Evolutionary conservation across 1,140 invertebrate genomes (phyloP), one percentile per base, ranked within the genome.

Genomic region (Polypedilum vanderplanki): DNA sequence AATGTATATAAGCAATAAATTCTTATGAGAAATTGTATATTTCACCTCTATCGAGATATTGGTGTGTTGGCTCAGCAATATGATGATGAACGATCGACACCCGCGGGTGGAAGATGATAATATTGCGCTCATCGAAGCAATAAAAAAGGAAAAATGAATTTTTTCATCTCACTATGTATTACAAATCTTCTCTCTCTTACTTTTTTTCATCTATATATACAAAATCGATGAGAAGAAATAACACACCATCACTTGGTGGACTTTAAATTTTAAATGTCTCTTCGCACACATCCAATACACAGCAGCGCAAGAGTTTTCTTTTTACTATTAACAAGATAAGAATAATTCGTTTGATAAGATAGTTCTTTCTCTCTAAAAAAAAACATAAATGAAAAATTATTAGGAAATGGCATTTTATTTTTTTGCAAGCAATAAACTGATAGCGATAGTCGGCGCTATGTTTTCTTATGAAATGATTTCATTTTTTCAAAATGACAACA

Each of bases 241-340:
- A 3, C 1, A 33, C 46, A n/a, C 9, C 65, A 70, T 12, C 0
- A 70, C 65, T 20, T 18, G 20, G 20, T 70, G 65, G 65, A 8
- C 18, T 70, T 70, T 70, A 70, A 70, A 70, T 70, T 70, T 70
- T 70, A 70, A 70, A 70, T 70, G 65, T 18, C 65, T 46, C 9
- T 46, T 46, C 46, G 46, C 3, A 57, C 12, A 57, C 46, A 57
- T 57, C 8, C 9, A 12, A 46, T 9, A 46, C 1, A 46, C 41
- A 57, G 46, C 46, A 57, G 46, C 46, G 46, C 46, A 57, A 15
- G 46, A 57, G 46, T 57, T 57, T 57, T 57, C n/a, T 17, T 12
- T 17, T 70, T 18, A 70, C 17, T 70, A 22, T n/a, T 67, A 2
- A 20, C 65, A 70, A 70, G 65, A 70, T 70, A 70, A 70, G 65